phyloP scores from a whole-genome alignment of 2,113 vertebrate genomes.

The Python bivittatus region DNA sequence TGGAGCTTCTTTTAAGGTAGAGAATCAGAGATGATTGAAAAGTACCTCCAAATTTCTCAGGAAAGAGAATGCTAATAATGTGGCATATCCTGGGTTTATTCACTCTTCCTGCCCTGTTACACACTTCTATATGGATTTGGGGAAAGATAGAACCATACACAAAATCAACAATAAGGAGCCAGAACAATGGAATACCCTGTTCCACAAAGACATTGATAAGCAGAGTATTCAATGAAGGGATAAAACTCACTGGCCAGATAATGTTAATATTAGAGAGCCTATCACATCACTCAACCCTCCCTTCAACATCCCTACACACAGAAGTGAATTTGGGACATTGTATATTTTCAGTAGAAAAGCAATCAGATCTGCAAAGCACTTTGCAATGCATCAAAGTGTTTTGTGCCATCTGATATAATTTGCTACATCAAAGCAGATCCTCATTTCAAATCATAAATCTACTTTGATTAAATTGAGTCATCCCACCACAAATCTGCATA shows the following conservation, averaged over 20 bases:
- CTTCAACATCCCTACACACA: neutral
- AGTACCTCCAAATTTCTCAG: neutral
- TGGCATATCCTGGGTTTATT: neutral
- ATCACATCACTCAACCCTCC: neutral
- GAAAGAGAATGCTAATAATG: neutral
- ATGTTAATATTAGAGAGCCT: neutral
- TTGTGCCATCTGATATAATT: neutral
- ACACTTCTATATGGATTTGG: neutral
- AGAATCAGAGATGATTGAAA: neutral
- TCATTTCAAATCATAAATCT: neutral
- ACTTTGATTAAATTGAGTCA: neutral
- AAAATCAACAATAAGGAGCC: neutral
- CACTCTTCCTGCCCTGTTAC: neutral
- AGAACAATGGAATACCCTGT: neutral
- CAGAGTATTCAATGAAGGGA: neutral
- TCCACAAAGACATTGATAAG: neutral
- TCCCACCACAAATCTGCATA: neutral
- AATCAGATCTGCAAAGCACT: neutral
- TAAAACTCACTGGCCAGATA: neutral
- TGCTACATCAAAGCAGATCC: neutral
- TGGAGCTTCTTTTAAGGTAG: neutral
- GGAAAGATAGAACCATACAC: neutral
- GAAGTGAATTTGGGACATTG: neutral
- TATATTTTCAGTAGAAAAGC: neutral
- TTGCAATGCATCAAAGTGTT: neutral